These are phyloP conservation scores for Tolypeutes matacus DNA, from an alignment of 2,797 vertebrate genomes.

Conservation along the genomic window DNA sequence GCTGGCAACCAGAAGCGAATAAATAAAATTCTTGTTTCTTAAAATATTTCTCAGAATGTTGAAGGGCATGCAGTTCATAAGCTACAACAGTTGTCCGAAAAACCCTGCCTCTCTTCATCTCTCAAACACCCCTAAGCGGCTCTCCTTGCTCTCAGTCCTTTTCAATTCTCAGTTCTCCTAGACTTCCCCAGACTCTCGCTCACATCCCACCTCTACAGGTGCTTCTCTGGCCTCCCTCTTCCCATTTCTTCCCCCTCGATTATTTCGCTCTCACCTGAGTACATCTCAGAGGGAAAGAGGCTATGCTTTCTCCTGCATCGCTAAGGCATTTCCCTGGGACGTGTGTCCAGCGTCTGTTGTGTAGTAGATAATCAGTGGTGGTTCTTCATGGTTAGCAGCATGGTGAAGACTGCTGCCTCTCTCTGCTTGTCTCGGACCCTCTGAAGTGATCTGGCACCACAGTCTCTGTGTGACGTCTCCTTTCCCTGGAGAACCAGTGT, in stretches of 20 bases:
- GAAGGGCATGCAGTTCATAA: neutral
- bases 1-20: neutral
- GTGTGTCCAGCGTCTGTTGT: neutral
- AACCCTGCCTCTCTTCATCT: neutral
- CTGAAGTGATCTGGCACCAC: neutral
- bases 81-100: neutral
- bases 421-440: slow-evolving; percentile 20
- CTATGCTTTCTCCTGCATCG: slow-evolving; percentile 14
- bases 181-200: neutral
- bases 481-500: too few species aligned
- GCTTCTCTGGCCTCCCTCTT: neutral
- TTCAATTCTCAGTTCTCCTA: neutral
- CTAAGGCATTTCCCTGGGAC: neutral
- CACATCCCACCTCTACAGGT: neutral
- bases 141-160: neutral
- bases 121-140: neutral
- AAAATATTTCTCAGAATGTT: slow-evolving; percentile 25
- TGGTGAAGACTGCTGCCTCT: neutral
- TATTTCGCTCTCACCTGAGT: slow-evolving; percentile 11
- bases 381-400: neutral
- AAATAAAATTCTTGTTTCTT: neutral
- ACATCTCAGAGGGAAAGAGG: neutral
- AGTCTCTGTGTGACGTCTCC: too few species aligned
- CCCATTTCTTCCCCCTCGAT: neutral
- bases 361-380: neutral